Base-by-base conservation (phyloP, 2,113 vertebrate genomes). In the Orthonyx spaldingii region DNA sequence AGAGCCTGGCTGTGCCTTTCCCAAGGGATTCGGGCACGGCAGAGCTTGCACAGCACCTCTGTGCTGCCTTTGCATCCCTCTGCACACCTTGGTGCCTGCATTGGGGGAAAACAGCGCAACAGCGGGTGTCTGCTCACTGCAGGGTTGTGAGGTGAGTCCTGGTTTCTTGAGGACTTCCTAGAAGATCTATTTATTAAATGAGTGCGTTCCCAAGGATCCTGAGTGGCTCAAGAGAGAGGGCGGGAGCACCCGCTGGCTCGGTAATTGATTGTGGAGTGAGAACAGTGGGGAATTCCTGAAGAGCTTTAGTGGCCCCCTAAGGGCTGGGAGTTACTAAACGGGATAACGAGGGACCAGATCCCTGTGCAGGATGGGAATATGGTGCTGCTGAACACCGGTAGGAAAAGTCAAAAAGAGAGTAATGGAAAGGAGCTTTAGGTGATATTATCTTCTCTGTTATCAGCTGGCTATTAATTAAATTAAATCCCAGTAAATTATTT, bases 211-310 rank as follows among this genome's bases (percentile, higher is more conserved):
- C 50, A 76, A 56, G 78, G 81, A 76, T 90, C 63, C n/a, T 22
- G 23, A 85, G 71, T 44, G 41, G 85, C 66, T 63, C 28, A 60
- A 83, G 93, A 89, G 87, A 24, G 66, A 35, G 41, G 33, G 33
- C 0, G 52, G 10, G 65, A 55, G 66, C 42, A 9, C 50, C 30
- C 0, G 8, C 74, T 90, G 74, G 27, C 19, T 77, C 9, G 33
- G 71, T 60, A 89, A 95, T 74, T 91, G 81, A 72, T 94, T 80
- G 30, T 76, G 83, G 10, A 68, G 60, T 86, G 86, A 69, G 55
- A 92, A 16, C 57, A 41, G 69, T 76, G 82, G 53, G 60, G 70
- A 91, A 79, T 85, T 96, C 74, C 61, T 76, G 33, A 35, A 64
- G 74, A 53, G 74, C 47, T 79, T 41, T 61, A 78, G 84, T 87